phyloP scores from a whole-genome alignment of 2,797 vertebrate species.

The Nyctalus aviator region DNA sequence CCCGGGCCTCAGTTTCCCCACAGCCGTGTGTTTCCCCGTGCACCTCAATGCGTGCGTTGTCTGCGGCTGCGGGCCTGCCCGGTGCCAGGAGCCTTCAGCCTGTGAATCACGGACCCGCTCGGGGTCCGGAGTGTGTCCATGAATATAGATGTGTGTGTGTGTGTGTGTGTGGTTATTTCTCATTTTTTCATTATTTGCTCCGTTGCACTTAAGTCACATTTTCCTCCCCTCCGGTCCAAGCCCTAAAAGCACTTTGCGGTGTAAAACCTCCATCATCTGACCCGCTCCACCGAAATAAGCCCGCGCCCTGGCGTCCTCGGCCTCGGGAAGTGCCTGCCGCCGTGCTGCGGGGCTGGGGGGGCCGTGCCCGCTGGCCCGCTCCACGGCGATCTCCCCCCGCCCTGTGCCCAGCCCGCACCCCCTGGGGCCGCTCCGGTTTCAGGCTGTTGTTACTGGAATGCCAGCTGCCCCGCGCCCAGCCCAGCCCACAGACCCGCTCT shows the following conservation, averaged over 20 bases:
- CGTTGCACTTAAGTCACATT: slow-evolving; percentile 86
- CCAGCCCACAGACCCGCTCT: slow-evolving; percentile 50
- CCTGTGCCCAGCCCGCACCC: background rate
- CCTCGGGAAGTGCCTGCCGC: slow-evolving; percentile 81
- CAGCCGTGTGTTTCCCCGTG: background rate
- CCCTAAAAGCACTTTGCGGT: slow-evolving; percentile 82
- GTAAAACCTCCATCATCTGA: slow-evolving; percentile 85
- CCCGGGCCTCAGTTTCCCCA: slow-evolving; percentile 55
- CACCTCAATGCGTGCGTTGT: background rate
- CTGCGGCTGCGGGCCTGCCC: background rate
- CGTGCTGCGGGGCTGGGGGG: slow-evolving; percentile 31
- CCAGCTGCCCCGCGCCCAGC: slow-evolving; percentile 72
- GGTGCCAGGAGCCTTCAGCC: slow-evolving; percentile 64
- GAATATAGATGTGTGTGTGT: slow-evolving; percentile 72
- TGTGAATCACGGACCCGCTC: slow-evolving; percentile 83
- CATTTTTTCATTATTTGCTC: slow-evolving; percentile 76
- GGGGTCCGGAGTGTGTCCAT: slow-evolving; percentile 68
- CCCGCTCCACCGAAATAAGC: slow-evolving; percentile 82
- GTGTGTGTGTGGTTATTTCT: slow-evolving; percentile 63
- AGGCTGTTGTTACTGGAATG: slow-evolving; percentile 74
- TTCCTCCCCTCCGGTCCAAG: slow-evolving; percentile 86
- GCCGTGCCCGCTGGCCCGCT: slow-evolving; percentile 59
- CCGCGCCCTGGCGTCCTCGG: slow-evolving; percentile 73
- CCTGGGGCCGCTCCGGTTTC: slow-evolving; percentile 65
- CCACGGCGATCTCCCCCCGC: slow-evolving; percentile 54